Base-by-base conservation (phyloP, 1,140 invertebrate species). In the Mesaphorura yosii region DNA sequence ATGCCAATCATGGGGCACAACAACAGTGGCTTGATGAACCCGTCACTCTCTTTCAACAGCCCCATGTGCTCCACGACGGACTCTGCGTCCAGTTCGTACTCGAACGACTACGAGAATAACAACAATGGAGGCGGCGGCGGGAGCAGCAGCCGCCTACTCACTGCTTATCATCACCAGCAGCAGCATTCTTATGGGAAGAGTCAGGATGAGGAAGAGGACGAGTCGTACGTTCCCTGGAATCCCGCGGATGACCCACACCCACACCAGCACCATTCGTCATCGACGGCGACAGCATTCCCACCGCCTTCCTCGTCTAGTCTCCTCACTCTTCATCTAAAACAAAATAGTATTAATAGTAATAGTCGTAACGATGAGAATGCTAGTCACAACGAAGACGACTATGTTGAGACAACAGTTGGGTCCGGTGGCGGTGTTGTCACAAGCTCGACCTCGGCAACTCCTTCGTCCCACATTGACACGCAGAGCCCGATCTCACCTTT, bases 41-140 rank as follows among this genome's bases (percentile, higher is more conserved):
- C 57, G 12, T 48, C 53, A 6, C 56, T 58, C 12, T 47, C 47
- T 26, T 62, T 59, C 39, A 51, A 22, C 26, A 58, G 47, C 26
- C 54, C 54, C 5, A 1, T 50, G 17, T 52, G 52, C 22, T 58
- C 51, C 7, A 51, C 57, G 1, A 55, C 57, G 5, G 57, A 59
- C 53, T 68, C 69, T 49, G 62, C 69, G n/a, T 75, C 74, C 39
- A 75, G 72, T 2, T 74, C 77, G 3, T 81, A 77, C 60, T 81
- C 79, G 1, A 78, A 75, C 1, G 82, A 83, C 60, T 82, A 79
- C 5, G 78, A 63, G 23, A 63, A 63, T 44, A 63, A 63, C 45
- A 59, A 63, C 31, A 37, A 50, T 50, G 58, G 60, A 47, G 51
- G 25, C 26, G 23, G 34, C 38, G 34, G 20, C 23, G 23, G 31